Base-by-base conservation (phyloP, 1,140 invertebrate genomes). In the Eciton burchellii region DNA sequence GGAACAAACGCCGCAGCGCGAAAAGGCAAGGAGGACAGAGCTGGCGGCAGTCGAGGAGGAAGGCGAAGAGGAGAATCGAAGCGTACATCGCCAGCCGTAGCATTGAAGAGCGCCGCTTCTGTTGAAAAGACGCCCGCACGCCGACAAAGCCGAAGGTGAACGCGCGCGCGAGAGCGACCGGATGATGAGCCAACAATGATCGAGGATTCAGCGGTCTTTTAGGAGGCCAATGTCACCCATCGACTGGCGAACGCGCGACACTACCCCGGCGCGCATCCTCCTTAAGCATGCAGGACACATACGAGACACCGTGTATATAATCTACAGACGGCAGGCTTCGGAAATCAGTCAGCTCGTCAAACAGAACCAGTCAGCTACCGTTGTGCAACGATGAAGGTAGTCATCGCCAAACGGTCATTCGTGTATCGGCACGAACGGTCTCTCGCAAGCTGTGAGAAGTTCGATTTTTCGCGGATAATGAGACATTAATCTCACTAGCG, bases 161-260 rank as follows among this genome's bases (percentile, higher is more conserved):
- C 63, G 77, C 62, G 77, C 71, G 71, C 56, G n/a, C 71, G 71
- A 35, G n/a, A 62, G 56, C 65, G 71, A 84, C 87, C 83, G 89
- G 88, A 86, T 77, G 90, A 91, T 91, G 91, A 91, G 91, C 89
- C 87, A 91, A 92, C 87, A 84, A 63, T 81, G 84, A 89, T 88
- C 71, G 68, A 88, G 88, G 89, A 89, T 91, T 90, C 88, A 90
- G 90, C 91, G 89, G 88, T 88, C 82, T 93, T 92, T 92, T 93
- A 94, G 76, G 92, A 93, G 93, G 93, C 93, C 93, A 94, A 94
- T 94, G 93, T 93, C 93, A 93, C 60, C 81, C 29, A 84, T 26
- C 62, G 56, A 43, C 35, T 59, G 57, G 66, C 77, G 82, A 71
- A 65, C 84, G 79, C 81, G 76, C 59, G 52, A 41, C 41, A 12